phyloP scores from a whole-genome alignment of 2,888 invertebrate genomes.

The Euzophera pinguis region DNA sequence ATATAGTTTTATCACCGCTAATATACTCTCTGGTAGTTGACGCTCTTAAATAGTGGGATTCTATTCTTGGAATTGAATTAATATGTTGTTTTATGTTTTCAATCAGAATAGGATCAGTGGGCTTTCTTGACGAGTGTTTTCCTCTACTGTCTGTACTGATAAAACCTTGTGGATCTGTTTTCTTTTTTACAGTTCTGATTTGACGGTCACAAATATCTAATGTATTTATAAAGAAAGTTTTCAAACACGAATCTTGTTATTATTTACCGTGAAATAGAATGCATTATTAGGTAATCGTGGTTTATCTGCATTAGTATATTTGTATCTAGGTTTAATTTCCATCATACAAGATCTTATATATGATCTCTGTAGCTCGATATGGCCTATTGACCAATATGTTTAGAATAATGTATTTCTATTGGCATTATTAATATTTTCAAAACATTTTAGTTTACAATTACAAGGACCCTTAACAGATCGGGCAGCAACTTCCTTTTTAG shows the following conservation, averaged over 20 bases:
- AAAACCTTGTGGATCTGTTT: neutral
- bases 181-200: neutral
- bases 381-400: neutral
- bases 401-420: neutral
- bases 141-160: neutral
- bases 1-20: neutral
- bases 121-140: neutral
- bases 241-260: neutral
- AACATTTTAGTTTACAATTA: neutral
- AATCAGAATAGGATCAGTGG: neutral
- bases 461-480: neutral
- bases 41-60: neutral
- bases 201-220: neutral
- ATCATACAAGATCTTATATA: neutral
- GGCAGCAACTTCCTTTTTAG: neutral
- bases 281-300: neutral
- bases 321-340: neutral
- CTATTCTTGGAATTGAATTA: neutral
- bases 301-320: neutral
- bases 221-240: neutral
- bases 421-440: neutral
- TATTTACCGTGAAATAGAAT: neutral
- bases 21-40: neutral
- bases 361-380: neutral
- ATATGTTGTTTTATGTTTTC: neutral